Conservation (phyloP, 2,113 vertebrate species). For the Conger conger region DNA sequence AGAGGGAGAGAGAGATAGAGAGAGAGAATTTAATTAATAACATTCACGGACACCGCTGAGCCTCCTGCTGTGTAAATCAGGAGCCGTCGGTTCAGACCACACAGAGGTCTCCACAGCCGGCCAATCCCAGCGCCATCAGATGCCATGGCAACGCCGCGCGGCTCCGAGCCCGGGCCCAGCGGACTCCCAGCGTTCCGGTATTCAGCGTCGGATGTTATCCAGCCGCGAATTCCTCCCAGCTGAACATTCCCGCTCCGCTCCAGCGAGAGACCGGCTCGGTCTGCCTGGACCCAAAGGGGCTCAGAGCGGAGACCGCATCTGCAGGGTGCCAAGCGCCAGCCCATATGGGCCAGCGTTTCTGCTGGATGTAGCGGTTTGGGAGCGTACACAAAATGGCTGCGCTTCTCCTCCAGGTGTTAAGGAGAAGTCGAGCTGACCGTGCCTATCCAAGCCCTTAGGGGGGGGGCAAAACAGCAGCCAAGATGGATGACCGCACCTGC, state of each 20-base stretch:
- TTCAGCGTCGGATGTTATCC: background rate
- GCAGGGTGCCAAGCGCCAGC: background rate
- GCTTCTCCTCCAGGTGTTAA: background rate
- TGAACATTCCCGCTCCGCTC: background rate
- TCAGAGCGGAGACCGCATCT: background rate
- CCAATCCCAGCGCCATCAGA: slow-evolving; percentile 61
- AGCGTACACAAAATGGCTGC: background rate
- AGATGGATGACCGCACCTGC: background rate
- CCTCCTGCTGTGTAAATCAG: slow-evolving; percentile 43
- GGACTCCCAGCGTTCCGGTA: slow-evolving; percentile 7
- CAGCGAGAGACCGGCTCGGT: background rate
- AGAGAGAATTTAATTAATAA: background rate
- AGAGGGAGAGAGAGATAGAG: slow-evolving; percentile 1
- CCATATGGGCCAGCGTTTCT: background rate
- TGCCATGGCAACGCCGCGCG: slow-evolving; percentile 49
- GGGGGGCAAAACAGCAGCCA: background rate
- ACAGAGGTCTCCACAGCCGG: slow-evolving; percentile 49
- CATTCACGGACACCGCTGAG: background rate
- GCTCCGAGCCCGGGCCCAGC: slow-evolving; percentile 4
- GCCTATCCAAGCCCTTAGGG: background rate
- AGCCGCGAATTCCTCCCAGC: background rate
- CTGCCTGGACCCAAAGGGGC: background rate
- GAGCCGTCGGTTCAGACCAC: slow-evolving; percentile 44
- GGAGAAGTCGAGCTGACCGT: background rate
- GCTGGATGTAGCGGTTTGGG: background rate